A percentile compares a stretch with the other conserved stretches of the same genome.
Conservation (phyloP, 1,140 invertebrate species). For the Eurosta solidaginis region DNA sequence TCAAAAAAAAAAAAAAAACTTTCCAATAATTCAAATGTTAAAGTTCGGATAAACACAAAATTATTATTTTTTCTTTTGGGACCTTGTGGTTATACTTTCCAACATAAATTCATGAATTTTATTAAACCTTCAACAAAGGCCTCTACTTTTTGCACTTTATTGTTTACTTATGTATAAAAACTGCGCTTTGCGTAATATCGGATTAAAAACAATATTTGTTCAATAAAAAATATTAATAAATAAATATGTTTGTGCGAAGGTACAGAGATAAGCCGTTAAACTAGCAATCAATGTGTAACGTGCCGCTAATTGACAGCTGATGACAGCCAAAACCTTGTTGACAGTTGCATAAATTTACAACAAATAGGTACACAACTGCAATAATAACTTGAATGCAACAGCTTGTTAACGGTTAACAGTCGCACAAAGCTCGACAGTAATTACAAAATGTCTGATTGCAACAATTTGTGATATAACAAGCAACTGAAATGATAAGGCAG, state of each 20-base stretch:
- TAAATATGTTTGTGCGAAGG: neutral
- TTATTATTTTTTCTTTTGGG: too few relatives aligned
- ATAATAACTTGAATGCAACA: neutral
- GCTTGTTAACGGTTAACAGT: neutral
- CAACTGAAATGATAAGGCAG: neutral
- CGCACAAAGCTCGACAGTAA: neutral
- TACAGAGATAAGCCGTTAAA: neutral
- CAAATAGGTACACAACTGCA: neutral
- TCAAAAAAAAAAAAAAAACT: too few relatives aligned
- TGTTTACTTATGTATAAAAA: too few relatives aligned
- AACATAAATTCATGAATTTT: too few relatives aligned
- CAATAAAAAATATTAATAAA: neutral
- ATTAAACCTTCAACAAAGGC: too few relatives aligned
- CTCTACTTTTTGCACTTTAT: too few relatives aligned
- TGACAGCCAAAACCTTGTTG: neutral
- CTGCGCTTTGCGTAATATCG: too few relatives aligned
- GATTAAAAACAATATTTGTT: neutral
- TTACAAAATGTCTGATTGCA: constrained; percentile 6
- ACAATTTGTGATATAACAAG: constrained; percentile 3
- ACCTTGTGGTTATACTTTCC: too few relatives aligned
- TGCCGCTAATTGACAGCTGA: neutral
- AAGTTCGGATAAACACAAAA: too few relatives aligned
- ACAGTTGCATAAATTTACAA: neutral
- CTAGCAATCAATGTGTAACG: neutral
- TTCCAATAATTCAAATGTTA: too few relatives aligned